Base-by-base conservation (phyloP, 2,888 invertebrate species). In the Stomorhina lunata region DNA sequence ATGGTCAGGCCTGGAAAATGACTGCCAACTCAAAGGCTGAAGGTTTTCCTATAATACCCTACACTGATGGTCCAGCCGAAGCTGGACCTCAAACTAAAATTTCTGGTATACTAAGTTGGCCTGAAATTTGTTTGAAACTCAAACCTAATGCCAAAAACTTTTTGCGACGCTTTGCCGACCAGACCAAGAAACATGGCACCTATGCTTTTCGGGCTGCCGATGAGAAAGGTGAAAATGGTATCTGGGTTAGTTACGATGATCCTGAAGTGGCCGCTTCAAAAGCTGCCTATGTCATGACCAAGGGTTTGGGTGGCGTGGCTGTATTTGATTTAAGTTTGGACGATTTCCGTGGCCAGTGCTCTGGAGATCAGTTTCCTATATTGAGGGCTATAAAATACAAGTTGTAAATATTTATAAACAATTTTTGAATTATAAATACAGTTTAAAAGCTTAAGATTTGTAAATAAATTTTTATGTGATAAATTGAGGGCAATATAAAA, bases 191-290 rank as follows among this genome's bases (percentile, higher is more conserved):
- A 85, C 95, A 94, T 82, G 96, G 96, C 61, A 94, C 94, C 12
- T 96, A 96, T 89, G 96, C 95, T 0, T 96, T 93, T 92, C 94
- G 95, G 75, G 89, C 94, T 0, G 95, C 95, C 66, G 93, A 94
- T 72, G 92, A 93, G 61, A 93, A 93, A 32, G 93, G 92, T 69
- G 94, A 93, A 0, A 92, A 93, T n/a, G 96, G 96, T 2, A 89
- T 96, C 10, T 96, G 96, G 96, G 94, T 95, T 4, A 94, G 94
- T 81, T 96, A 95, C 88, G 96, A 96, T 86, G 96, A 96, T 88
- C 94, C 95, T 0, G 96, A 96, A 85, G 95, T 95, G 0, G 95
- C 95, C 53, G 95, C 94, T 37, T 94, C 95, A 88, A 96, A 96
- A 90, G 96, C 96, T 0, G 91, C 92, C 5, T 96, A 94, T 87